These are phyloP conservation scores for Strongylocentrotus purpuratus DNA, from an alignment of 35 echinoderm and acorn worm genomes.

Conservation along the genomic window DNA sequence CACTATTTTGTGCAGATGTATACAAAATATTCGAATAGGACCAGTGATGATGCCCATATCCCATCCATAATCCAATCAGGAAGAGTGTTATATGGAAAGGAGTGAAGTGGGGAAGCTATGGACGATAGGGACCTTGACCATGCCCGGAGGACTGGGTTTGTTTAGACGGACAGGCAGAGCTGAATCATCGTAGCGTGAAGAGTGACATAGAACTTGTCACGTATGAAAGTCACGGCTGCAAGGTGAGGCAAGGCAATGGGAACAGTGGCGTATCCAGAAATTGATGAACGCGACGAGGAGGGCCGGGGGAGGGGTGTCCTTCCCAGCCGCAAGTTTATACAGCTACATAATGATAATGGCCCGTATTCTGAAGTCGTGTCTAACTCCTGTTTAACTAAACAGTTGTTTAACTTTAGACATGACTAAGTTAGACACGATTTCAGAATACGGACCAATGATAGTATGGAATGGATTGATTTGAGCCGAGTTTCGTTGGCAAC, in stretches of 20 bases:
- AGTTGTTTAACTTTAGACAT: too few species aligned
- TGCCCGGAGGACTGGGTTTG: background rate
- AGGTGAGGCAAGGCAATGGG: background rate
- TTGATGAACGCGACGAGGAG: too few species aligned
- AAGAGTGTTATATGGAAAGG: background rate
- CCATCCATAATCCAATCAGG: background rate
- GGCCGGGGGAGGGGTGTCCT: background rate
- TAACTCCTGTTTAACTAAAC: too few species aligned
- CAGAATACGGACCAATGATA: too few species aligned
- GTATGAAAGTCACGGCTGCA: background rate
- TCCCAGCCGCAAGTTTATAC: too few species aligned
- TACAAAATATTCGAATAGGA: background rate
- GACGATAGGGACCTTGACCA: background rate
- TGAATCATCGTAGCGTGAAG: slow-evolving; percentile 15
- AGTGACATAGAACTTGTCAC: slow-evolving; percentile 5
- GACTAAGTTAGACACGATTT: too few species aligned
- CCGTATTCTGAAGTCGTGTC: too few species aligned
- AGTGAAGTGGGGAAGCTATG: background rate
- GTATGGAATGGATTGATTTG: too few species aligned
- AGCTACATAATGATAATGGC: too few species aligned
- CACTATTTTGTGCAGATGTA: background rate
- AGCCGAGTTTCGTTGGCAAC: too few species aligned
- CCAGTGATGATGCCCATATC: background rate
- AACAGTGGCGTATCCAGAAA: background rate
- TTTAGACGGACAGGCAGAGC: background rate